Base-by-base conservation (phyloP, 2,888 invertebrate species). In the Adineta ricciae region DNA sequence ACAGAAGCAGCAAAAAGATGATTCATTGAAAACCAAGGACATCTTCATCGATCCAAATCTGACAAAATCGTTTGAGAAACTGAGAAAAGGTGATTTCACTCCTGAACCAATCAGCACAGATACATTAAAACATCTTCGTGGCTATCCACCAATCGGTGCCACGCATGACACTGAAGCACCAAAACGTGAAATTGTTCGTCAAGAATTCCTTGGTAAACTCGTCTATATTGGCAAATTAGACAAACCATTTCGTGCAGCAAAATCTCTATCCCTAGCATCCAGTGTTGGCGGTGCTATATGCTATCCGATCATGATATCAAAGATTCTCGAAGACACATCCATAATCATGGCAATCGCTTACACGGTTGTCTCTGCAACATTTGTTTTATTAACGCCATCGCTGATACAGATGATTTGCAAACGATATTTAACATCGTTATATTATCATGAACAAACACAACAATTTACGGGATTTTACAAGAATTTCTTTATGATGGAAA, bases 391-490 rank as follows among this genome's bases (percentile, higher is more conserved):
- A 41, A 78, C 78, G 14, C 78, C 78, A 78, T 38, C 41, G 14
- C 24, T 78, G 14, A 78, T 78, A 41, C 78, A 78, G n/a, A 24
- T 78, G 9, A 78, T 78, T 24, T 78, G 24, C n/a, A 78, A 78
- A 78, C 41, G 78, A 41, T 78, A 78, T 78, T 41, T 78, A 78
- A 78, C 41, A 78, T 24, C 38, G 41, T n/a, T 78, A 41, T 78
- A 78, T 78, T 78, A 78, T 78, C 19, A 78, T 78, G 38, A 38
- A 78, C 19, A 41, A 41, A 78, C 9, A 41, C 4, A n/a, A n/a
- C n/a, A 78, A 78, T 78, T 78, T 78, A 78, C 78, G 24, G 78
- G 41, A 16, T 78, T 14, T 41, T 78, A 78, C 41, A 78, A 78
- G 16, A 78, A 78, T 41, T 78, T 78, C n/a, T 78, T 78, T 78